Conservation (phyloP, 2,797 vertebrate species). For the Sebastes dallii region DNA sequence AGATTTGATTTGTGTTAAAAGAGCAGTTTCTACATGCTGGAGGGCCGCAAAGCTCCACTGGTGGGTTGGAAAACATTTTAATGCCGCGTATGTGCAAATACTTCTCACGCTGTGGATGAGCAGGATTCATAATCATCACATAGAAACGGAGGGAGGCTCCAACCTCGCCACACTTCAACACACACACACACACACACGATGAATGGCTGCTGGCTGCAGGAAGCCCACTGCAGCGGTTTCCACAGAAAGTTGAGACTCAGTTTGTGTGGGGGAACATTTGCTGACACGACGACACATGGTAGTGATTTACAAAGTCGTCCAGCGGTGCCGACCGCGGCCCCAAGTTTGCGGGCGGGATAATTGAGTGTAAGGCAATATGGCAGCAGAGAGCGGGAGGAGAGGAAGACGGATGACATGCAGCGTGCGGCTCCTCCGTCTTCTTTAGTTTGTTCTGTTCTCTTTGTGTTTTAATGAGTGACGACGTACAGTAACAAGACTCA, state of each 20-base stretch:
- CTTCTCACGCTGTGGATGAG: conserved; percentile 21
- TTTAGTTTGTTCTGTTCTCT: background rate
- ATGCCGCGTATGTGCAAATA: conserved; percentile 24
- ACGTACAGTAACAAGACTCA: background rate
- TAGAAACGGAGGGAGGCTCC: background rate
- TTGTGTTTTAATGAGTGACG: conserved; percentile 7
- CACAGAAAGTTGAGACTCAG: conserved; percentile 29
- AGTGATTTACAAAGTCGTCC: conserved; percentile 41
- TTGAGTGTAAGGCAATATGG: conserved; percentile 15
- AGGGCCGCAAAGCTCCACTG: conserved; percentile 4
- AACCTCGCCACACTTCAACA: background rate
- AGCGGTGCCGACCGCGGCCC: conserved; percentile 11
- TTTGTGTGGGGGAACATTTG: conserved; percentile 54
- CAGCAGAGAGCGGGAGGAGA: background rate
- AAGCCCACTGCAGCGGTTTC: conserved; percentile 30
- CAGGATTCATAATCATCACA: conserved; percentile 9
- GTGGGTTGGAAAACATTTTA: conserved; percentile 6
- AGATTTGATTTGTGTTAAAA: conserved; percentile 34
- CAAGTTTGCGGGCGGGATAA: conserved; percentile 28
- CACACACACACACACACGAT: background rate
- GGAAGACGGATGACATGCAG: conserved; percentile 19
- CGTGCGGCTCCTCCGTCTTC: background rate
- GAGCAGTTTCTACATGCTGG: background rate
- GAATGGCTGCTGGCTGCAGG: background rate
- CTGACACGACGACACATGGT: conserved; percentile 49